Conservation (phyloP, 2,113 vertebrate species). For the Protobothrops flavoviridis region DNA sequence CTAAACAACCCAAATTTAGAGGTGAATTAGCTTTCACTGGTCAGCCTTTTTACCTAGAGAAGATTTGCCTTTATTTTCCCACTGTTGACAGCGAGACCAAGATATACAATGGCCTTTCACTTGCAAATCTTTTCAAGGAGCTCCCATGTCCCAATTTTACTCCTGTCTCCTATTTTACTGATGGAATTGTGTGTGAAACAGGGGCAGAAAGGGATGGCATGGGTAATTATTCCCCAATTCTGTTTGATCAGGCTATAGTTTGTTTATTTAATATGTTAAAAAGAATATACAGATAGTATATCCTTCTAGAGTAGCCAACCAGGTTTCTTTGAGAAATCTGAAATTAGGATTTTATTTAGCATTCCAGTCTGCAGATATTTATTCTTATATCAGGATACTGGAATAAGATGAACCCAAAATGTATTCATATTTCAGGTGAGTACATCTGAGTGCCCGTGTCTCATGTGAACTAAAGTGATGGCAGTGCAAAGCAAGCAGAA, state of each 20-base stretch:
- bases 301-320: background rate
- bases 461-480: background rate
- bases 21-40: background rate
- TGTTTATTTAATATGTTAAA: background rate
- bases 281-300: background rate
- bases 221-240: background rate
- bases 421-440: background rate
- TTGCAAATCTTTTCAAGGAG: background rate
- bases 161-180: background rate
- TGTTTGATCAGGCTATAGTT: background rate
- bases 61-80: background rate
- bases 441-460: background rate
- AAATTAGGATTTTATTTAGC: background rate
- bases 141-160: background rate
- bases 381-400: background rate
- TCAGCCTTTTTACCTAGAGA: background rate
- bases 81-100: background rate
- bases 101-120: background rate
- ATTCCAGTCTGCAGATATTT: background rate
- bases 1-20: background rate
- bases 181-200: background rate
- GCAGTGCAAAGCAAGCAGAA: background rate
- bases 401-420: background rate
- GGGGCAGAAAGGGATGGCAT: background rate
- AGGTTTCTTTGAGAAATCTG: background rate